Evolutionary conservation across 2,888 invertebrate species (phyloP).

Genomic region (Diplolepis rosae): DNA sequence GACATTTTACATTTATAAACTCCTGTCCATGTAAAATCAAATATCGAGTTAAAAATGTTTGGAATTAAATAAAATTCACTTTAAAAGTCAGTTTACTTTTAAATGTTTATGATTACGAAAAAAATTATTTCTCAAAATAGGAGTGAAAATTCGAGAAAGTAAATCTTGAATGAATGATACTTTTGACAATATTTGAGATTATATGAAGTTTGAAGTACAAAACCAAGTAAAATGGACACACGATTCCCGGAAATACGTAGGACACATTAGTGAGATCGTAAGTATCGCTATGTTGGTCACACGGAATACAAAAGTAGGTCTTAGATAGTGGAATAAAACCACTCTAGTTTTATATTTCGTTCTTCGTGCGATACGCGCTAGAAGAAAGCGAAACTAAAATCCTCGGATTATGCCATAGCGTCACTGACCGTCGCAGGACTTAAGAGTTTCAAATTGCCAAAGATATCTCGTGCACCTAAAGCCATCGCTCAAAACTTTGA

Average conservation of each 20-base stretch:
- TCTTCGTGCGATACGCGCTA: neutral
- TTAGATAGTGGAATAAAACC: neutral
- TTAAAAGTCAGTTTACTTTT: too few species aligned
- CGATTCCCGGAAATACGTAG: constrained; percentile 61
- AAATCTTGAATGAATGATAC: too few species aligned
- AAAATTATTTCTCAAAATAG: too few species aligned
- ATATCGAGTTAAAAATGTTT: too few species aligned
- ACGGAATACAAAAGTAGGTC: constrained; percentile 48
- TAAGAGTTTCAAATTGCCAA: neutral
- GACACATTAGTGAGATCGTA: constrained; percentile 64
- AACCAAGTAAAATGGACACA: constrained; percentile 58
- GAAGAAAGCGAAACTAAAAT: neutral
- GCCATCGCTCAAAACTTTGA: too few species aligned
- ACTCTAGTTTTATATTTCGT: constrained; percentile 2
- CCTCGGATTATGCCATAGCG: neutral
- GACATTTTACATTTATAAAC: too few species aligned
- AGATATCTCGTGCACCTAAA: too few species aligned
- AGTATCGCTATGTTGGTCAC: constrained; percentile 59
- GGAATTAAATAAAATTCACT: too few species aligned
- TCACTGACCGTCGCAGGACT: neutral
- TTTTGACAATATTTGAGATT: too few species aligned
- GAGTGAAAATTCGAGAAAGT: too few species aligned
- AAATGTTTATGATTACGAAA: too few species aligned
- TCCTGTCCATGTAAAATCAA: too few species aligned
- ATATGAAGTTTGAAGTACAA: neutral